Percentiles rank a stretch among this genome's conserved stretches.
Conservation (phyloP, 1,140 invertebrate genomes). For the Papilio machaon region DNA sequence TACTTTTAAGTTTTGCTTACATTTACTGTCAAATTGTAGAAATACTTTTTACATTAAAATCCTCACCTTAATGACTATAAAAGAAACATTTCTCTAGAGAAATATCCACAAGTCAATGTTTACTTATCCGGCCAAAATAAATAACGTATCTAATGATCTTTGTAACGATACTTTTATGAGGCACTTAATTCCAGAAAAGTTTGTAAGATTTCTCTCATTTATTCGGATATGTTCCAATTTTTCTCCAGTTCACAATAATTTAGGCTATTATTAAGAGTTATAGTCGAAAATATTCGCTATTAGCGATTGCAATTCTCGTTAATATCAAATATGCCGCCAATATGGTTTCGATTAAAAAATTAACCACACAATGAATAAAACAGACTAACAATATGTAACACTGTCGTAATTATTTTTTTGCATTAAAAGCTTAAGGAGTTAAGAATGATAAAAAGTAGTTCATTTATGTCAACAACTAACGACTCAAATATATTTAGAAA, state of each 20-base stretch:
- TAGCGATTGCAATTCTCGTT: neutral
- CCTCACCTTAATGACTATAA: neutral
- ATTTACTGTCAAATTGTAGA: neutral
- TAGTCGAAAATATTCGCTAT: neutral
- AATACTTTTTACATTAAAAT: neutral
- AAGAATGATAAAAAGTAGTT: no score
- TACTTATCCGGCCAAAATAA: conserved; percentile 31
- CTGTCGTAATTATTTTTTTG: no score
- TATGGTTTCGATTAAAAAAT: no score
- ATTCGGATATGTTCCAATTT: conserved; percentile 10
- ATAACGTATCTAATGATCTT: conserved; percentile 29
- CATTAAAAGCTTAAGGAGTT: no score
- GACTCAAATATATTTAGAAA: no score
- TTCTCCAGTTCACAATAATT: neutral
- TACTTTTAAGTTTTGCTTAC: no score
- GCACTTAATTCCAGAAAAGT: conserved; percentile 29
- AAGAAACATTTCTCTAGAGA: conserved; percentile 1
- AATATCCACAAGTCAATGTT: conserved; percentile 18
- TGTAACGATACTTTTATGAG: conserved; percentile 17
- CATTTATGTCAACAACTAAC: no score
- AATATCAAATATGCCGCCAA: neutral
- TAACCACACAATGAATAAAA: no score
- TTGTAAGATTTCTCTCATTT: conserved; percentile 25
- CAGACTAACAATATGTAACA: no score
- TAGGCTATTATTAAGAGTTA: neutral